phyloP scores from a whole-genome alignment of 2,888 invertebrate genomes.

The Cactoblastis cactorum region DNA sequence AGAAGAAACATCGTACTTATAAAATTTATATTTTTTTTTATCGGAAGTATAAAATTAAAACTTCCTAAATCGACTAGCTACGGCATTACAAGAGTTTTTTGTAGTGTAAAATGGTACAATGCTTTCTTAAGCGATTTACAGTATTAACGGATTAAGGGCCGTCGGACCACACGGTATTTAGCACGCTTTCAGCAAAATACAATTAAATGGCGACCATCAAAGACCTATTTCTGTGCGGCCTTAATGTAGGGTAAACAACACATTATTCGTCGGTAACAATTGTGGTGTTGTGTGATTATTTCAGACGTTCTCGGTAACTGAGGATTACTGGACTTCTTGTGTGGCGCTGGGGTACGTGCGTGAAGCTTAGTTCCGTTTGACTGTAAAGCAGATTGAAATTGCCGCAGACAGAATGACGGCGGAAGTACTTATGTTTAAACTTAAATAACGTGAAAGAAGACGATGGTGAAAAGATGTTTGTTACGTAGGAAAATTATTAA shows the following conservation, averaged over 20 bases:
- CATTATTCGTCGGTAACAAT: constrained; percentile 61
- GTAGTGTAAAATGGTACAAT: neutral
- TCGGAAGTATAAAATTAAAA: too few relatives aligned
- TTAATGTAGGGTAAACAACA: constrained; percentile 67
- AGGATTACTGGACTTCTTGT: constrained; percentile 60
- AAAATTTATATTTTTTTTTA: too few relatives aligned
- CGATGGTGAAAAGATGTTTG: too few relatives aligned
- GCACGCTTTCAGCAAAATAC: constrained; percentile 15
- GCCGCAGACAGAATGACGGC: constrained; percentile 17
- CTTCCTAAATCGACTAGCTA: too few relatives aligned
- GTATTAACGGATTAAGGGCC: constrained; percentile 57
- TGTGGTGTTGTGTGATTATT: constrained; percentile 53
- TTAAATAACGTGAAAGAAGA: neutral
- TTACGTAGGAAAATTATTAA: too few relatives aligned
- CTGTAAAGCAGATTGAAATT: constrained; percentile 33
- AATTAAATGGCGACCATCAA: constrained; percentile 45
- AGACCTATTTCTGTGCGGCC: constrained; percentile 50
- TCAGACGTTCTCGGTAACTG: constrained; percentile 61
- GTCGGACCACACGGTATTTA: constrained; percentile 29
- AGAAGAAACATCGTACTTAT: too few relatives aligned
- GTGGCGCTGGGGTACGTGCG: constrained; percentile 48
- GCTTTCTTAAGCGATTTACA: constrained; percentile 1
- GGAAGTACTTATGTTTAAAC: neutral
- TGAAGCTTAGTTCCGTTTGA: constrained; percentile 52
- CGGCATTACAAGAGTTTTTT: too few relatives aligned